Evolutionary conservation across 2,888 invertebrate genomes (phyloP), one percentile per base, ranked within the genome.

Genomic region (Oscheius sp.): DNA sequence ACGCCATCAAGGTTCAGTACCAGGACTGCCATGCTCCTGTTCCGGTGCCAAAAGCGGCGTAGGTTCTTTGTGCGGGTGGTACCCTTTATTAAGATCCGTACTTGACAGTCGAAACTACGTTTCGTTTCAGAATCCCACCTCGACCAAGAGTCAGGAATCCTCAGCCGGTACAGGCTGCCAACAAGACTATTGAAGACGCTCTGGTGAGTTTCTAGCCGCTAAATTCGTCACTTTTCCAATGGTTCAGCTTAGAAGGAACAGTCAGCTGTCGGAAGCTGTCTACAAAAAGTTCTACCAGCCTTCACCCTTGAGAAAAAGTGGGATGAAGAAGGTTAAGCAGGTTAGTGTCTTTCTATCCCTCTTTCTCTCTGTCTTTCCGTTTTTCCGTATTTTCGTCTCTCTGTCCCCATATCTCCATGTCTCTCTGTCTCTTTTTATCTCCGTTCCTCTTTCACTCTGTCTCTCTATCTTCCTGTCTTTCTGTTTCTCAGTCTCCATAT

Each of bases 1-100:
- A 74, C 59, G n/a, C 29, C 29, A 68, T 74, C 47, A 47, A 55
- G 13, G 58, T 74, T 2, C 50, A 66, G 11, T 68, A 50, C 48
- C 11, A 35, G 2, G 59, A 74, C 13, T 74, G 74, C 50, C 58
- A 74, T 21, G 11, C 33, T 10, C 68, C 55, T 2, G 32, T 29
- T n/a, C 2, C 57, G 53, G 68, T 37, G 68, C 68, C 55, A 11
- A 32, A 29, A n/a, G 3, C 57, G 35, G 68, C 7, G 68, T 68
- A n/a, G 37, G 68, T 55, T 68, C 4, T 13, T 58, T 58, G 7
- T 58, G 3, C 21, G 32, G 5, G 10, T 57, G 57, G 7, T 21
- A 57, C 37, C 37, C 10, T 42, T 57, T 57, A 50, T 50, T 50
- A 50, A 13, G 13, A 57, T 21, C n/a, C 21, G 10, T 21, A 7